Evolutionary conservation across 1,140 invertebrate species (phyloP).

Genomic region (Cepaea nemoralis): DNA sequence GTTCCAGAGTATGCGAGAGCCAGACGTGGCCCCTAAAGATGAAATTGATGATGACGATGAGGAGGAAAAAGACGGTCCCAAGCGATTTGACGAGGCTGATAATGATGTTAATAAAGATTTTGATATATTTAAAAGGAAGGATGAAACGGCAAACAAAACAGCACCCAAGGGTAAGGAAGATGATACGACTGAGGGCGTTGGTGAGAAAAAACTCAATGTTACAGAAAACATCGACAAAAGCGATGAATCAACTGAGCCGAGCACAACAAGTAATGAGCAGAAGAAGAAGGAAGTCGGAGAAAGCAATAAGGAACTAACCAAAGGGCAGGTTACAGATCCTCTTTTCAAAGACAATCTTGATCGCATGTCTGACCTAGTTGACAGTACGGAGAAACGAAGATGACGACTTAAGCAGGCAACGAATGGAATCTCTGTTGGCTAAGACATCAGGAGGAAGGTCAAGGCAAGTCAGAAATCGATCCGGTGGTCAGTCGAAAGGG

Average conservation of each 20-base stretch:
- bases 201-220: background rate
- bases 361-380: background rate
- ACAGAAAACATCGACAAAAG: background rate
- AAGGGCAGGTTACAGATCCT: background rate
- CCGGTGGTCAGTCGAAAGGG: background rate
- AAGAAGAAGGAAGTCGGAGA: background rate
- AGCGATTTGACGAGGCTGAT: slow-evolving; percentile 2
- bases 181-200: background rate
- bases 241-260: background rate
- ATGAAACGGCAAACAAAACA: background rate
- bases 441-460: background rate
- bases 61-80: background rate
- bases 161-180: background rate
- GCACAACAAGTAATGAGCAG: background rate
- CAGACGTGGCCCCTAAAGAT: background rate
- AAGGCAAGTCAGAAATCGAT: background rate
- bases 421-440: background rate
- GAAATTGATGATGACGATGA: background rate
- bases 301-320: background rate
- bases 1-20: background rate
- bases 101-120: background rate
- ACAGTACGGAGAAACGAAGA: background rate
- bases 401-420: background rate
- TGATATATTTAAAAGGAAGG: background rate
- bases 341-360: background rate